Conservation (phyloP, 2,888 invertebrate species). For the Drosophila gaucha region DNA sequence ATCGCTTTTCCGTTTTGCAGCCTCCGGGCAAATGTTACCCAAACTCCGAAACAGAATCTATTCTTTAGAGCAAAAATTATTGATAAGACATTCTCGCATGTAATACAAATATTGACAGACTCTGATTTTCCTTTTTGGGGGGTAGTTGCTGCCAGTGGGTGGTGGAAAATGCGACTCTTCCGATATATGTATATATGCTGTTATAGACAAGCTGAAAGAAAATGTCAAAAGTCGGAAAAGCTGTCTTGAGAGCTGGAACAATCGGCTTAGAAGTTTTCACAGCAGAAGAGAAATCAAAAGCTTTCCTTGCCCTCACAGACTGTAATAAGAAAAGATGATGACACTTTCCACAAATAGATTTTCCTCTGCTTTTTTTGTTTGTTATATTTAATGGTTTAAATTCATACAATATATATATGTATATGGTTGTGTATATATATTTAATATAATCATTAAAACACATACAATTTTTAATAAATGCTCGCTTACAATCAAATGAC, state of each 20-base stretch:
- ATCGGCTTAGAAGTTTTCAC: constrained; percentile 64
- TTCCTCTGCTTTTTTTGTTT: constrained; percentile 24
- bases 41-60: constrained; percentile 35
- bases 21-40: constrained; percentile 31
- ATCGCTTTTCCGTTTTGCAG: constrained; percentile 25
- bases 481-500: constrained; percentile 77
- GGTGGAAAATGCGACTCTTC: constrained; percentile 20
- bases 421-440: constrained; percentile 66
- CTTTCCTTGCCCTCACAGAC: background rate
- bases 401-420: constrained; percentile 68
- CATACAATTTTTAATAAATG: constrained; percentile 80
- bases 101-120: constrained; percentile 77
- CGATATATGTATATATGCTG: constrained; percentile 3
- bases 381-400: constrained; percentile 66
- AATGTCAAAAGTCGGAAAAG: constrained; percentile 68
- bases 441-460: constrained; percentile 81
- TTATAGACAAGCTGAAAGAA: constrained; percentile 27
- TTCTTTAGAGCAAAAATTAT: constrained; percentile 71
- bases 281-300: constrained; percentile 36
- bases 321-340: constrained; percentile 62
- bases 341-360: constrained; percentile 38
- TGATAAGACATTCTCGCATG: constrained; percentile 71
- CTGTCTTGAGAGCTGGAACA: constrained; percentile 53
- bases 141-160: constrained; percentile 12
- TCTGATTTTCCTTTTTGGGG: constrained; percentile 52